Evolutionary conservation across 2,113 vertebrate genomes (phyloP).

Genomic region (Crotalus viridis): DNA sequence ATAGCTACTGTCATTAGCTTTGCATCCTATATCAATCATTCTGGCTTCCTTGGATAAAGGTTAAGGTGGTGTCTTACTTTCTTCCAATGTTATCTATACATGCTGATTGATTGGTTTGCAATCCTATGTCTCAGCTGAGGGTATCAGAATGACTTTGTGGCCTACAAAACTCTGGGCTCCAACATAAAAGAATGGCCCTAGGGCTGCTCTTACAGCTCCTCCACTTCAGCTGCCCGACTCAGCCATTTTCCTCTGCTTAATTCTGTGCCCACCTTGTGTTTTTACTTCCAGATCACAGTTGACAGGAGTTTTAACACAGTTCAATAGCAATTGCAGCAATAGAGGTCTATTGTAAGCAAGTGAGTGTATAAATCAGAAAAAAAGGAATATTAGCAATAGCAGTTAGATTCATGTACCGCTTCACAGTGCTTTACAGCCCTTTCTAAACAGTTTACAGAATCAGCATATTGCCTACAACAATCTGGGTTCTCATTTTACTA

Average conservation of each 20-base stretch:
- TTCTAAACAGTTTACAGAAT: no score
- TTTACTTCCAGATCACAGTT: not conserved
- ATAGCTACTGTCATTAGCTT: not conserved
- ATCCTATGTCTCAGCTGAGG: not conserved
- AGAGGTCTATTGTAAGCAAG: not conserved
- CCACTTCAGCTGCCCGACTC: not conserved
- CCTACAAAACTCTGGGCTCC: not conserved
- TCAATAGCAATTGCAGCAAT: not conserved
- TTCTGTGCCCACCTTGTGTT: not conserved
- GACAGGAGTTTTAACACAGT: not conserved
- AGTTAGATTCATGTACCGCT: no score
- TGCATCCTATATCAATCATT: not conserved
- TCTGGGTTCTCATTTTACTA: no score
- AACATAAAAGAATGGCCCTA: not conserved
- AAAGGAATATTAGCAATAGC: not conserved
- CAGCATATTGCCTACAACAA: no score
- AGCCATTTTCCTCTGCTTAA: not conserved
- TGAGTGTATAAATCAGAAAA: not conserved
- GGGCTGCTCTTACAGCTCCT: not conserved
- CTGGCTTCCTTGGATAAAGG: not conserved
- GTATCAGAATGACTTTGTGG: not conserved
- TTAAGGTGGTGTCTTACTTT: not conserved
- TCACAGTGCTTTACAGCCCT: no score
- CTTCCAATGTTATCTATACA: not conserved
- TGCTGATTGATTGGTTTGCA: not conserved